These are phyloP conservation scores for Fragum sueziense DNA, from an alignment of 2,888 invertebrate species.

Conservation along the genomic window DNA sequence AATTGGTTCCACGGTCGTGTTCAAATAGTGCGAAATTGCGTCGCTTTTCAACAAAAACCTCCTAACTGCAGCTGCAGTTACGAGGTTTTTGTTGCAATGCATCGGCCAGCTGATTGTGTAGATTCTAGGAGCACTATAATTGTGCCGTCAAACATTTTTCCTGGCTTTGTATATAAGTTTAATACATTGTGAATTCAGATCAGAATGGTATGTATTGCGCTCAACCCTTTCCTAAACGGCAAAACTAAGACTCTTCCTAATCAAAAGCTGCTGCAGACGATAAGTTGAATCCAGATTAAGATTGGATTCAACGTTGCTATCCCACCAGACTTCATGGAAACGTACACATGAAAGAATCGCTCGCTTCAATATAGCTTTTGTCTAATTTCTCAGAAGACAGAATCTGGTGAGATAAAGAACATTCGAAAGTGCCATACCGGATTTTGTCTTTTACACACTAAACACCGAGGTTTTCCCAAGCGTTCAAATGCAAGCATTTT, in stretches of 20 bases:
- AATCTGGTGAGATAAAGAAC: not conserved
- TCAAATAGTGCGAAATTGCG: not conserved
- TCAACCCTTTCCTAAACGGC: too few species aligned
- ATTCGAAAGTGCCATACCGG: not conserved
- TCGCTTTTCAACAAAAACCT: too few species aligned
- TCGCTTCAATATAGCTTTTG: not conserved
- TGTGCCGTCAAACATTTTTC: not conserved
- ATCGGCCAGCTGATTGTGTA: not conserved
- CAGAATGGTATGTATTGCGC: not conserved
- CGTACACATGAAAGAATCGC: not conserved
- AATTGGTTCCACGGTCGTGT: not conserved
- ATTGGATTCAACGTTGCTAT: too few species aligned
- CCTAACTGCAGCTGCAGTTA: too few species aligned
- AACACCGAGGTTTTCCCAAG: too few species aligned
- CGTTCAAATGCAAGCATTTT: too few species aligned
- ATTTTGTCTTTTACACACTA: not conserved
- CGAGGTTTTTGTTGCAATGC: too few species aligned
- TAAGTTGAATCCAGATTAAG: too few species aligned
- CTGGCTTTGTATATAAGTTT: not conserved
- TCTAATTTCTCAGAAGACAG: not conserved
- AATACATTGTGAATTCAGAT: not conserved
- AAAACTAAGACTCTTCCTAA: too few species aligned
- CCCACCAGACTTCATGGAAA: not conserved
- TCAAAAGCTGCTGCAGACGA: too few species aligned
- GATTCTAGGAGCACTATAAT: not conserved